Percentiles rank a stretch among this genome's conserved stretches.
phyloP scores from a whole-genome alignment of 1,140 invertebrate genomes.

The Pseudomyrmex flavicornis region DNA sequence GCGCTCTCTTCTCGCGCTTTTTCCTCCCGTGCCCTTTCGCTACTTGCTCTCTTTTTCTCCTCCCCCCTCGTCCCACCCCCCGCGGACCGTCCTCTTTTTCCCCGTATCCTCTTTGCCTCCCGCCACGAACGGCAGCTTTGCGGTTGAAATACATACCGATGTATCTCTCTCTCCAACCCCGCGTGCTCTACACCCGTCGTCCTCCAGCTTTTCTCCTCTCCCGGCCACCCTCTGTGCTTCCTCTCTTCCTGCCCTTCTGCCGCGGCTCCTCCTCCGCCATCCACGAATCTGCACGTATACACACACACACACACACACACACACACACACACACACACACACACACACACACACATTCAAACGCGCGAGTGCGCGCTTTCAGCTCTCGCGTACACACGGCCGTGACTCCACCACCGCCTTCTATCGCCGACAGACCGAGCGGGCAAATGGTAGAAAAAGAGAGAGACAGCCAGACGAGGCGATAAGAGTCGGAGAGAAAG shows the following conservation, averaged over 20 bases:
- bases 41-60: conserved; percentile 28
- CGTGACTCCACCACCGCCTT: conserved; percentile 70
- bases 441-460: conserved; percentile 63
- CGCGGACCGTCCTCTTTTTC: conserved; percentile 55
- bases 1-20: conserved; percentile 10
- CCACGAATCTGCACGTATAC: conserved; percentile 37
- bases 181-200: conserved; percentile 53
- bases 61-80: conserved; percentile 2
- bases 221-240: conserved; percentile 18
- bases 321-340: neutral
- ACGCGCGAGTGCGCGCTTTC: conserved; percentile 45
- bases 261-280: conserved; percentile 43
- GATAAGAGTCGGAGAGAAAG: conserved; percentile 21
- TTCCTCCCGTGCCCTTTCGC: conserved; percentile 42
- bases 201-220: conserved; percentile 22
- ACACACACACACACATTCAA: neutral
- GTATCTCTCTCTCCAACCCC: conserved; percentile 78
- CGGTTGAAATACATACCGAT: conserved; percentile 81
- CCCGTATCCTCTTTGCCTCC: conserved; percentile 40
- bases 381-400: conserved; percentile 36
- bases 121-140: conserved; percentile 63
- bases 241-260: conserved; percentile 20
- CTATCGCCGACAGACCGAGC: conserved; percentile 65
- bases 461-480: conserved; percentile 14
- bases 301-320: too few relatives aligned